These are phyloP conservation scores for Leguminivora glycinivorella DNA, from an alignment of 1,140 invertebrate genomes.

Conservation along the genomic window DNA sequence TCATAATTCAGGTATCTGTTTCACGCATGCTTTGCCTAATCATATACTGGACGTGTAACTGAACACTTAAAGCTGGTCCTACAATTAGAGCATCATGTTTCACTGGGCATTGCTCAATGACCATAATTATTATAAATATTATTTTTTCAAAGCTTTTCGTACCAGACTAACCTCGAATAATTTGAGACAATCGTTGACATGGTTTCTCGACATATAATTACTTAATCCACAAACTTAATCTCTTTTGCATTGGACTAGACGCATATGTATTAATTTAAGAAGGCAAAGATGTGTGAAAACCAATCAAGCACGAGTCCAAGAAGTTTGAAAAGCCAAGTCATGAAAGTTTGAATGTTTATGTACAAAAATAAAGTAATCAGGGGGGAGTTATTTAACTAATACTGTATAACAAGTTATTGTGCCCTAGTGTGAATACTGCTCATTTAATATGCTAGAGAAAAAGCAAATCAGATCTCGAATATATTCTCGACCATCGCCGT, in stretches of 20 bases:
- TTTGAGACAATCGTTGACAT: slow-evolving; percentile 45
- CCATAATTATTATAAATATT: slow-evolving; percentile 52
- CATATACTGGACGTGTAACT: slow-evolving; percentile 74
- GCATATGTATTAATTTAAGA: slow-evolving; percentile 74
- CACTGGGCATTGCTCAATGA: slow-evolving; percentile 44
- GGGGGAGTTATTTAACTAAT: slow-evolving; percentile 65
- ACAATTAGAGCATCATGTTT: slow-evolving; percentile 46
- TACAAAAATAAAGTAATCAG: slow-evolving; percentile 57
- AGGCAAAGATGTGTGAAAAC: slow-evolving; percentile 76
- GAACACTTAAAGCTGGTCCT: slow-evolving; percentile 76
- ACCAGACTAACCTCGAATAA: slow-evolving; percentile 44
- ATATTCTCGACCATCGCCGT: slow-evolving; percentile 42
- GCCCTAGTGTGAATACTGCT: slow-evolving; percentile 58
- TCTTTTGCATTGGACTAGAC: slow-evolving; percentile 78
- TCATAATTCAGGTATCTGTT: slow-evolving; percentile 61
- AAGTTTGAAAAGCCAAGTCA: slow-evolving; percentile 41
- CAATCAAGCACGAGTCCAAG: slow-evolving; percentile 54
- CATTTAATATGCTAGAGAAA: slow-evolving; percentile 46
- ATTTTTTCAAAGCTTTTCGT: slow-evolving; percentile 49
- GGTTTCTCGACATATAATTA: slow-evolving; percentile 57
- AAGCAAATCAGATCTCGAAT: slow-evolving; percentile 62
- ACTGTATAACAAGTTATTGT: slow-evolving; percentile 65
- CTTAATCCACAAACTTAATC: slow-evolving; percentile 73
- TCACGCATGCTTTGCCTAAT: slow-evolving; percentile 75
- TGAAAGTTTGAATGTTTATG: slow-evolving; percentile 50